These are phyloP conservation scores for Trissolcus japonicus DNA, from an alignment of 2,888 invertebrate genomes.

Conservation along the genomic window DNA sequence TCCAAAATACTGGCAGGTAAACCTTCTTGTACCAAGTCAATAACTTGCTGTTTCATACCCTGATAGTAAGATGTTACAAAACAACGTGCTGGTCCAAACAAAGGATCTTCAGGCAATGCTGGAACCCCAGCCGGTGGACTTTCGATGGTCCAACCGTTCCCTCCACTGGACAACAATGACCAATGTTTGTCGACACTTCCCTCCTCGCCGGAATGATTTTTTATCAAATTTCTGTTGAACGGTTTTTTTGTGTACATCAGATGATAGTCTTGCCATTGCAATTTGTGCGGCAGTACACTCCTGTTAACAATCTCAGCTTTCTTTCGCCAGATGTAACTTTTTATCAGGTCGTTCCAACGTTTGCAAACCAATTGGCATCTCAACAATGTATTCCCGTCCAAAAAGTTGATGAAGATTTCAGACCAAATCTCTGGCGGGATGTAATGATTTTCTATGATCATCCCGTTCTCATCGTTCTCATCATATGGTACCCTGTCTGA, in stretches of 20 bases:
- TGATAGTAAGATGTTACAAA: slow-evolving; percentile 78
- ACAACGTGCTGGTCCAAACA: slow-evolving; percentile 76
- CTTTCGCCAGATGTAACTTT: slow-evolving; percentile 74
- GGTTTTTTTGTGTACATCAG: slow-evolving; percentile 73
- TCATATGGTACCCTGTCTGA: slow-evolving; percentile 13
- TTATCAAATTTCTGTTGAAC: slow-evolving; percentile 77
- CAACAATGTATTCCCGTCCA: slow-evolving; percentile 73
- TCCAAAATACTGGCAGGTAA: slow-evolving; percentile 76
- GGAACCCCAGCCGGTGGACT: slow-evolving; percentile 76
- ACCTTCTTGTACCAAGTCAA: slow-evolving; percentile 75
- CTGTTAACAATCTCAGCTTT: slow-evolving; percentile 68
- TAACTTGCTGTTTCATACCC: slow-evolving; percentile 77
- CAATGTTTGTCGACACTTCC: slow-evolving; percentile 71
- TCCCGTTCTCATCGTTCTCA: slow-evolving; percentile 48
- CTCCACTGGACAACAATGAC: slow-evolving; percentile 67
- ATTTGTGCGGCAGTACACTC: slow-evolving; percentile 63
- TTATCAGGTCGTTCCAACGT: slow-evolving; percentile 77
- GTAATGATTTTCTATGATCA: slow-evolving; percentile 60
- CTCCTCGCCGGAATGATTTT: slow-evolving; percentile 77
- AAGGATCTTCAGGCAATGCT: slow-evolving; percentile 73
- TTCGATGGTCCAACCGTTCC: slow-evolving; percentile 77
- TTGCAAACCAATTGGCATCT: slow-evolving; percentile 77
- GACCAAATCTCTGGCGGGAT: slow-evolving; percentile 78
- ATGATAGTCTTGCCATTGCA: slow-evolving; percentile 76
- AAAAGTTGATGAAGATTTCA: slow-evolving; percentile 73